Conservation (phyloP, 2,113 vertebrate species). For the Sinosuthora webbiana region DNA sequence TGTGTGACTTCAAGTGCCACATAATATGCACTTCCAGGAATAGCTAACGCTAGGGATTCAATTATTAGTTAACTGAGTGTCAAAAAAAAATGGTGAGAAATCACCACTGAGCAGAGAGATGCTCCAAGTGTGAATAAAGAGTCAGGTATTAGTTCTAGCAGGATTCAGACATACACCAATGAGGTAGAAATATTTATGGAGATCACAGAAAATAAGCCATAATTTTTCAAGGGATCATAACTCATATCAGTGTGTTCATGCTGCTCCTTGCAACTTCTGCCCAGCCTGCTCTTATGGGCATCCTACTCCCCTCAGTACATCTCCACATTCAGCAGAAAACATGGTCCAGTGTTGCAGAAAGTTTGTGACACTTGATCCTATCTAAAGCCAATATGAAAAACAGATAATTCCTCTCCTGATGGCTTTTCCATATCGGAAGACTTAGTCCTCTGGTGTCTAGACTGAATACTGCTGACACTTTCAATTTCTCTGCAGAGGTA, state of each 20-base stretch:
- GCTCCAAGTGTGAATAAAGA: neutral
- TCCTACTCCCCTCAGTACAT: neutral
- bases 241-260: neutral
- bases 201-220: neutral
- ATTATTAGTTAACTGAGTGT: neutral
- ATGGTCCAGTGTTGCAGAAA: fast-evolving
- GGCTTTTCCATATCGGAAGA: neutral
- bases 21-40: neutral
- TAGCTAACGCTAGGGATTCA: neutral
- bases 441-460: neutral
- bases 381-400: neutral
- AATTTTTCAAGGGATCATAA: neutral
- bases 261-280: neutral
- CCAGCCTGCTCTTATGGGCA: fast-evolving
- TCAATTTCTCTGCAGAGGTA: neutral
- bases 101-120: neutral
- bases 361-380: fast-evolving
- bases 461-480: neutral
- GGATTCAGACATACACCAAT: neutral
- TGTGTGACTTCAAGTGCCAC: neutral
- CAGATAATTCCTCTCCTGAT: neutral
- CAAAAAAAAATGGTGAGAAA: neutral
- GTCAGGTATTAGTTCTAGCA: neutral
- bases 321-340: neutral
- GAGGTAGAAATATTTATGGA: neutral